These are phyloP conservation scores for Suncus etruscus DNA, from an alignment of 2,113 vertebrate genomes.

Conservation along the genomic window DNA sequence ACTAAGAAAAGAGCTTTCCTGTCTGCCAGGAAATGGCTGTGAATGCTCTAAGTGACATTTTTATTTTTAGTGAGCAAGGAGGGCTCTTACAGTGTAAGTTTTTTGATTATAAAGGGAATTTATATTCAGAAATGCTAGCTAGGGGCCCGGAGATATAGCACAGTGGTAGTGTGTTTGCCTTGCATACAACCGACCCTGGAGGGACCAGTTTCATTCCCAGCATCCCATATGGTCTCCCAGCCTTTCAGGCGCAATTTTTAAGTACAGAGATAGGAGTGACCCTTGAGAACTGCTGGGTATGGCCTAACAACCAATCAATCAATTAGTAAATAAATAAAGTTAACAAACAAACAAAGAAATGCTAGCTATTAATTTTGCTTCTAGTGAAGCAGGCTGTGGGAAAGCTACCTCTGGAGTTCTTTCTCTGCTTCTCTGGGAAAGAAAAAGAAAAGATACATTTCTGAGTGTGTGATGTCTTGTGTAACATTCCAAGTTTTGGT, in stretches of 20 bases:
- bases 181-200: too few species aligned
- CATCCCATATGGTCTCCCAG: too few species aligned
- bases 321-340: too few species aligned
- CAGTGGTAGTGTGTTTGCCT: too few species aligned
- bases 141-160: background rate
- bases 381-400: background rate
- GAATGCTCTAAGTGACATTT: background rate
- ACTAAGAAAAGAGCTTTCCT: background rate
- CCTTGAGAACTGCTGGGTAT: too few species aligned
- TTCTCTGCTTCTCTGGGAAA: slow-evolving; percentile 57
- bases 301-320: too few species aligned
- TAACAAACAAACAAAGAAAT: background rate
- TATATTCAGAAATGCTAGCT: slow-evolving; percentile 14
- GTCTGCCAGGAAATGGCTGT: background rate
- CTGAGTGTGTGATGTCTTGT: slow-evolving; percentile 5
- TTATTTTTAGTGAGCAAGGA: background rate
- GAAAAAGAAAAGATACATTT: slow-evolving; percentile 55
- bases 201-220: too few species aligned
- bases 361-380: background rate
- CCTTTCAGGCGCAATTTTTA: too few species aligned
- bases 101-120: slow-evolving; percentile 12
- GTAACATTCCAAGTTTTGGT: slow-evolving; percentile 38
- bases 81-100: background rate
- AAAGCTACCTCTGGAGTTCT: slow-evolving; percentile 58
- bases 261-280: too few species aligned